Conservation (phyloP, 2,888 invertebrate species). For the Cheilosia soror region DNA sequence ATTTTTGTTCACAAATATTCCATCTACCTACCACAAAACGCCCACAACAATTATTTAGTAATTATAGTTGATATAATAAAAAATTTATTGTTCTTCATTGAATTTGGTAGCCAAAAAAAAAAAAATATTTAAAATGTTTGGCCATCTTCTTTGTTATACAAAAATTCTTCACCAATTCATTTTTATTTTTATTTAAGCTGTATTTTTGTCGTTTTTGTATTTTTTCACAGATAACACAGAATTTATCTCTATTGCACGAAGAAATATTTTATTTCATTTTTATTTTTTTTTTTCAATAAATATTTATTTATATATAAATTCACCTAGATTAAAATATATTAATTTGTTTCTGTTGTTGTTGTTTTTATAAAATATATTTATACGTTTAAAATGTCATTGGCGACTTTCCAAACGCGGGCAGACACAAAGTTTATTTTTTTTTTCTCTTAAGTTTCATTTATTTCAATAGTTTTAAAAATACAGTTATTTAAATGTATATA, state of each 20-base stretch:
- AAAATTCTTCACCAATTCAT: conserved; percentile 7
- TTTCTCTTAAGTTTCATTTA: conserved; percentile 41
- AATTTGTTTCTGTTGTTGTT: conserved; percentile 4
- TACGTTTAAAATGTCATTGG: conserved; percentile 51
- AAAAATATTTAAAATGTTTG: conserved; percentile 4
- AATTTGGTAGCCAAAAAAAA: background rate
- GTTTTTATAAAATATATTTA: conserved; percentile 54
- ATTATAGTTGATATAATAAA: background rate
- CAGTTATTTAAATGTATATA: conserved; percentile 51
- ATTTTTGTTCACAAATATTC: background rate
- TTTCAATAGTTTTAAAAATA: conserved; percentile 41
- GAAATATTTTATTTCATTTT: conserved; percentile 36
- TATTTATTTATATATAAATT: conserved; percentile 73
- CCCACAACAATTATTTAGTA: background rate
- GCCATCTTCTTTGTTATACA: conserved; percentile 3
- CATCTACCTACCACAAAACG: conserved; percentile 3
- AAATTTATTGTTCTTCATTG: background rate
- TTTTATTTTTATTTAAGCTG: background rate
- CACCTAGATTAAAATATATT: conserved; percentile 59
- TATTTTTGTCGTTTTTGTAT: background rate
- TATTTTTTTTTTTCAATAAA: conserved; percentile 70
- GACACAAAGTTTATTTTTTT: conserved; percentile 42
- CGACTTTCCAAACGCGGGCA: conserved; percentile 30
- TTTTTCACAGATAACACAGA: conserved; percentile 57
- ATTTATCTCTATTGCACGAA: conserved; percentile 70